These are phyloP conservation scores for Microctonus brassicae DNA, from an alignment of 2,888 invertebrate species.

Conservation along the genomic window DNA sequence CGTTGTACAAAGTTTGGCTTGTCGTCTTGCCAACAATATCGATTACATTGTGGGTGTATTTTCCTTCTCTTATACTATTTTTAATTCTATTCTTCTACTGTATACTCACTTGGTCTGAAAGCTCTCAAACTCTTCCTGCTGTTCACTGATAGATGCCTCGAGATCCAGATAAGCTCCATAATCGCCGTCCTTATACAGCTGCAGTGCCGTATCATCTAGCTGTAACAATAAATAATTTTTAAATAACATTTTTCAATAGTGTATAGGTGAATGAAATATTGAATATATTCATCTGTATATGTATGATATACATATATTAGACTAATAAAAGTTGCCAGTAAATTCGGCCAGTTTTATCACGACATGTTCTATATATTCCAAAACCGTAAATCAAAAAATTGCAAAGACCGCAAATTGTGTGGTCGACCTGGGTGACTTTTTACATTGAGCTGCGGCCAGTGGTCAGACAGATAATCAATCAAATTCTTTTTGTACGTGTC, in stretches of 20 bases:
- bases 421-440: conserved; percentile 27
- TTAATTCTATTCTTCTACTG: background rate
- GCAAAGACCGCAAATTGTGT: conserved; percentile 34
- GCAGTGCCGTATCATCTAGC: conserved; percentile 97
- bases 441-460: conserved; percentile 32
- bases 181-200: conserved; percentile 97
- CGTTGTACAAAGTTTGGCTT: conserved; percentile 23
- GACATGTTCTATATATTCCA: conserved; percentile 17
- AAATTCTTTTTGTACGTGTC: conserved; percentile 24
- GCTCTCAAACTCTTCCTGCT: conserved; percentile 97
- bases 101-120: conserved; percentile 92
- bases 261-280: background rate
- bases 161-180: conserved; percentile 97
- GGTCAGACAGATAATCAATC: conserved; percentile 36
- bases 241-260: conserved; percentile 37
- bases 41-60: conserved; percentile 23
- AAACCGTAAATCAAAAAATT: conserved; percentile 37
- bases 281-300: background rate
- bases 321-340: background rate
- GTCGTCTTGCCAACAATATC: conserved; percentile 33
- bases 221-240: conserved; percentile 73
- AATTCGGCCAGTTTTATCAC: conserved; percentile 18
- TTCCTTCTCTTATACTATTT: background rate
- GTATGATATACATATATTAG: background rate
- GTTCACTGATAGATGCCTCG: conserved; percentile 96